Base-by-base conservation (phyloP, 2,888 invertebrate genomes). In the Brachypalpus laphriformis region DNA sequence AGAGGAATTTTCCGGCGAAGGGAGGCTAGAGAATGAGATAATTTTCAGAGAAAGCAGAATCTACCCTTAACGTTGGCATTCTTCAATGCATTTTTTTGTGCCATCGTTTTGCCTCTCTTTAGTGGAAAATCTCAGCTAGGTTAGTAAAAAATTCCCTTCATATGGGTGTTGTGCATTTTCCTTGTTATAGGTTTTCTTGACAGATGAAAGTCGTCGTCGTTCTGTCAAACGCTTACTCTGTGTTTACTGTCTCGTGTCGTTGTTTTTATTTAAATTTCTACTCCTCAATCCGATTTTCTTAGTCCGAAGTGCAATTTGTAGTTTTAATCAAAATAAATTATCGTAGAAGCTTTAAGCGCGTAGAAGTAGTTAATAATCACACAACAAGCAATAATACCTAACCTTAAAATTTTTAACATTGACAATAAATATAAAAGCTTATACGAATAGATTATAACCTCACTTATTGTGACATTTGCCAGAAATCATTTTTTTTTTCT, bases 231-330 rank as follows among this genome's bases (percentile, higher is more conserved):
- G 8, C 34, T 74, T 34, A 22, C 54, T 63, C 45, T 16, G 61
- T 72, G 47, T 68, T 66, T 78, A 51, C 18, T 78, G 54, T 72
- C 49, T 65, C 56, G 61, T 68, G 68, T 74, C 18, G 28, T 77
- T 45, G 20, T 54, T 61, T 66, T 57, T 16, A 28, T 57, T 40
- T 68, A 31, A 34, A 37, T 42, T 3, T 20, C 25, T 66, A 40
- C 2, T 20, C 31, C 75, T 54, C 20, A 8, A 31, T 20, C 2
- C 11, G 6, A 8, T 65, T 51, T 28, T 20, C 65, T 14, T 18
- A 3, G 25, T 34, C 70, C 49, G 14, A 80, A 83, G 80, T 83
- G 80, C 80, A 68, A 68, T 82, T 82, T 22, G 25, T 71, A 65
- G 56, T 47, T 42, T 31, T 56, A 70, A 81, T 14, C 3, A 37